Evolutionary conservation across 2,797 vertebrate genomes (phyloP).

Genomic region (Crypturellus tataupa): DNA sequence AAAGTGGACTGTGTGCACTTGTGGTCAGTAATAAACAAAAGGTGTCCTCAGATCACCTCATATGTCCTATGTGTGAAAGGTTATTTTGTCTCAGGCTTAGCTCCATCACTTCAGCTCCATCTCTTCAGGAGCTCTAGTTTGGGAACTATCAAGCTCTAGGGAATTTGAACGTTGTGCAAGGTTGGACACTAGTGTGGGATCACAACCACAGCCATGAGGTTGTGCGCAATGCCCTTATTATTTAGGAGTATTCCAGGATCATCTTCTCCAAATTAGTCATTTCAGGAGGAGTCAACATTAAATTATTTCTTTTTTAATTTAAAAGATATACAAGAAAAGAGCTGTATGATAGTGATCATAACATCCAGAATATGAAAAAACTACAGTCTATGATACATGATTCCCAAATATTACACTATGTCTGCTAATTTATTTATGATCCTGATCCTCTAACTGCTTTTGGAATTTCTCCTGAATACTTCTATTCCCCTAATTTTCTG

Average conservation of each 20-base stretch:
- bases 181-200: neutral
- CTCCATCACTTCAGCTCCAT: neutral
- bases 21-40: neutral
- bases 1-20: neutral
- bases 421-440: neutral
- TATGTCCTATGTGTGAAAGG: fast-evolving
- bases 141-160: neutral
- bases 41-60: neutral
- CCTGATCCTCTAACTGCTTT: neutral
- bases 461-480: neutral
- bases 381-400: neutral
- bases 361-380: neutral
- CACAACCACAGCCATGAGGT: neutral
- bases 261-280: neutral
- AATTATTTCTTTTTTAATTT: neutral
- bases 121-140: neutral
- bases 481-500: neutral
- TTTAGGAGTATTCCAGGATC: neutral
- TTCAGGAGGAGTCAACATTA: neutral
- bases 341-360: neutral
- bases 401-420: neutral
- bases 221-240: neutral
- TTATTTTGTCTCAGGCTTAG: neutral
- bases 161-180: neutral
- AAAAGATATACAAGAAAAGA: neutral